Base-by-base conservation (phyloP, 2,888 invertebrate genomes). In the Epinotia bilunana region DNA sequence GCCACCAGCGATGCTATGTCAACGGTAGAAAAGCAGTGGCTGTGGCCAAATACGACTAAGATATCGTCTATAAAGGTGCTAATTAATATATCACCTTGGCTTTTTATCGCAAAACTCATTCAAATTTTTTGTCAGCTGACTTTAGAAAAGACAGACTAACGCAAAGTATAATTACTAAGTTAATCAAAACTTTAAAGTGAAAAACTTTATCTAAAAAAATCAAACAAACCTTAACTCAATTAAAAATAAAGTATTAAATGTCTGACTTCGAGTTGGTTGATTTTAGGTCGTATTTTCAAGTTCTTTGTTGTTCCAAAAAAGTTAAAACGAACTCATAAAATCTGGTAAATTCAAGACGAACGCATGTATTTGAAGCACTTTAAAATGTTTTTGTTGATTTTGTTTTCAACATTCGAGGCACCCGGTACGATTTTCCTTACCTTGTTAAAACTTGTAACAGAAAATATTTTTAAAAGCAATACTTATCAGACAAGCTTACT, bases 171-270 rank as follows among this genome's bases (percentile, higher is more conserved):
- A 53, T 55, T 28, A 13, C 28, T 4, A 33, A 65, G 16, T 13
- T 65, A 65, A 65, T 65, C 53, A 65, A 65, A 65, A 53, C n/a
- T 57, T 57, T 57, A 55, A 57, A 67, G 39, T 61, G 55, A 39
- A 39, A 39, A 67, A 39, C 55, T 53, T 28, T 65, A 4, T 7
- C 5, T 7, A 53, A 33, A 67, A 67, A 55, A 67, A 57, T 20
- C n/a, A 33, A 7, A 16, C 18, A 18, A 67, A 39, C 39, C 39
- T 20, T 67, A 18, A 39, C 39, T 67, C 18, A 67, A 67, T 53
- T 64, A 64, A 20, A n/a, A 33, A 53, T n/a, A 65, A 67, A 39
- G 53, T 39, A 18, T 16, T 23, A 49, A 64, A 18, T 55, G 18
- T 33, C 67, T 33, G 16, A 18, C 55, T 20, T 53, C 57, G 3